Base-by-base conservation (phyloP, 1,140 invertebrate species). In the Neodiprion pinetum region DNA sequence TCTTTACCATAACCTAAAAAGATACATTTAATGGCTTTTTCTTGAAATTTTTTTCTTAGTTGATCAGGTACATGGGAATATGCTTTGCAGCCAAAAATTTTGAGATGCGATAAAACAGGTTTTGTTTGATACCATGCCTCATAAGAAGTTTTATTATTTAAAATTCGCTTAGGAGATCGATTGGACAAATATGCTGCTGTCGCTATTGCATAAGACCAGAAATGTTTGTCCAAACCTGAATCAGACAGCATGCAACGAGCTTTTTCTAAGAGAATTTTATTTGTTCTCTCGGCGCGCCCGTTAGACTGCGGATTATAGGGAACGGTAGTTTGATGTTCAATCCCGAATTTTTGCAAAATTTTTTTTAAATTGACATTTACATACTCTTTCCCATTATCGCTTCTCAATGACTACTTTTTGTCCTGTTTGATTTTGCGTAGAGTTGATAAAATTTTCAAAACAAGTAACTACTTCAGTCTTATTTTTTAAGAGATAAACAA, bases 321-420 rank as follows among this genome's bases (percentile, higher is more conserved):
- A n/a, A 65, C 65, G 48, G 72, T 76, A 48, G 71, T 61, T 9
- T 17, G 17, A 17, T 17, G 17, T 17, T 17, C 17, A 17, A 17
- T 17, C 17, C 17, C 17, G 17, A 17, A 17, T 48, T 17, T 17
- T 17, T 17, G 17, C 17, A 17, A 17, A 17, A 17, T 17, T 17
- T 17, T 17, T 17, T 17, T 17, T 17, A 17, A 17, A 17, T 17
- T 17, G 17, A 71, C 40, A 66, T 79, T 83, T 48, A 78, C 74
- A 74, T 79, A 89, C 80, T 89, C 87, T 49, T 23, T 78, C 48
- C 87, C 88, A 78, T 88, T 88, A 69, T 87, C 85, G 17, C 75
- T 82, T 71, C 80, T 71, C 28, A 88, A 14, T 10, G 72, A 72
- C 78, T 28, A 87, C 78, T 67, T 73, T 74, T 21, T 70, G 66